Evolutionary conservation across 2,797 vertebrate genomes (phyloP).

Genomic region (Serranus cabrilla): DNA sequence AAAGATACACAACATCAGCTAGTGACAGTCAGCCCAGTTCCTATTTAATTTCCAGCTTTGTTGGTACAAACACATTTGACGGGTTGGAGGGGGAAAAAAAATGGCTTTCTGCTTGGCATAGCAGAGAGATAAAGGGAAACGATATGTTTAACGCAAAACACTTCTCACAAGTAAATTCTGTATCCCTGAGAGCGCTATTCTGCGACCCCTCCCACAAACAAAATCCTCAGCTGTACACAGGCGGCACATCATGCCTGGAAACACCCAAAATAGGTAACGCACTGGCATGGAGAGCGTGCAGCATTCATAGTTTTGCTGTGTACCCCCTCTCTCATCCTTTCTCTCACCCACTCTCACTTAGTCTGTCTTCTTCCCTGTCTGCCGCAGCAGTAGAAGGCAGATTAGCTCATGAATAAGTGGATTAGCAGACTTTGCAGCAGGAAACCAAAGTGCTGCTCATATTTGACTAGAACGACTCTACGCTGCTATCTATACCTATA

Average conservation of each 20-base stretch:
- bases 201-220: slow-evolving; percentile 55
- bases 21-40: slow-evolving; percentile 53
- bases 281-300: slow-evolving; percentile 51
- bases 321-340: slow-evolving; percentile 60
- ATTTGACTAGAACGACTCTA: slow-evolving; percentile 86
- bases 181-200: slow-evolving; percentile 26
- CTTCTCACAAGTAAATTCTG: slow-evolving; percentile 32
- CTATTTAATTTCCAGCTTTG: slow-evolving; percentile 55
- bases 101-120: slow-evolving; percentile 28
- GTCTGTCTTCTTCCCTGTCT: slow-evolving; percentile 77
- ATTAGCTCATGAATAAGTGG: slow-evolving; percentile 91
- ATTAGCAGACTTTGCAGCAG: slow-evolving; percentile 90
- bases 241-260: slow-evolving; percentile 61
- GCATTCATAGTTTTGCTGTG: slow-evolving; percentile 63
- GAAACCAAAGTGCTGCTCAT: slow-evolving; percentile 88
- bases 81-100: neutral
- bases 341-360: slow-evolving; percentile 73
- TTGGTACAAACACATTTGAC: slow-evolving; percentile 50
- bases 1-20: slow-evolving; percentile 42
- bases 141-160: slow-evolving; percentile 34
- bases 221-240: slow-evolving; percentile 45
- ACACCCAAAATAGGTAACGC: slow-evolving; percentile 68
- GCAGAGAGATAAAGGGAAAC: slow-evolving; percentile 33
- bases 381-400: slow-evolving; percentile 85
- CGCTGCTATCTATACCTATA: slow-evolving; percentile 87